Percentiles rank a stretch among this genome's conserved stretches.
phyloP scores from a whole-genome alignment of 2,797 vertebrate species.

The Tauraco hartlaubi region DNA sequence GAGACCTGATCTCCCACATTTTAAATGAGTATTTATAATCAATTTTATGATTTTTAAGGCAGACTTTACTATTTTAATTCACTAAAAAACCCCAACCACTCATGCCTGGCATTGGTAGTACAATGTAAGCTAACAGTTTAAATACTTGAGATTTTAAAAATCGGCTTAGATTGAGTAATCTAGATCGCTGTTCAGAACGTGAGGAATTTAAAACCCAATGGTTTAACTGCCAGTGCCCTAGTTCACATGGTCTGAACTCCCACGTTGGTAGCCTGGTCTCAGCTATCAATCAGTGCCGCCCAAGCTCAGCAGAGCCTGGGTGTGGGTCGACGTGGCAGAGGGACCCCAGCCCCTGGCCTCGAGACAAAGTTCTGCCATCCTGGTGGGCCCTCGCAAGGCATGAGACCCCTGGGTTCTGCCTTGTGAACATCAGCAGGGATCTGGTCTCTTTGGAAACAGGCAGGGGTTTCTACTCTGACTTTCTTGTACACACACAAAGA shows the following conservation, averaged over 20 bases:
- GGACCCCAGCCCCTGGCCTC: background rate
- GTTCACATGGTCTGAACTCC: background rate
- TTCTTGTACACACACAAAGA: background rate
- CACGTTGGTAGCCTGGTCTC: background rate
- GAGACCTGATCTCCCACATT: background rate
- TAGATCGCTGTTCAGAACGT: background rate
- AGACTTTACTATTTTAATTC: background rate
- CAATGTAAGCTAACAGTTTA: background rate
- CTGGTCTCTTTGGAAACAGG: background rate
- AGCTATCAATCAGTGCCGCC: rapidly evolving
- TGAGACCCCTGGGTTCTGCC: rapidly evolving
- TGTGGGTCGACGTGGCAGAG: rapidly evolving
- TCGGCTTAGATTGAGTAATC: conserved; percentile 48
- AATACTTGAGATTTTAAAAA: conserved; percentile 35
- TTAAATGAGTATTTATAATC: background rate
- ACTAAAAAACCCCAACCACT: background rate
- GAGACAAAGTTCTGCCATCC: background rate
- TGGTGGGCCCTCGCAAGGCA: background rate
- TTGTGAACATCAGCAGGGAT: background rate
- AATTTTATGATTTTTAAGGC: background rate
- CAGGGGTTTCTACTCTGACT: background rate
- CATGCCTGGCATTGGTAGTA: background rate
- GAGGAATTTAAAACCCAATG: conserved; percentile 32
- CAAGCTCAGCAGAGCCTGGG: background rate
- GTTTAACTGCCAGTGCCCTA: conserved; percentile 1